Base-by-base conservation (phyloP, 1,140 invertebrate genomes). In the Maniola jurtina region DNA sequence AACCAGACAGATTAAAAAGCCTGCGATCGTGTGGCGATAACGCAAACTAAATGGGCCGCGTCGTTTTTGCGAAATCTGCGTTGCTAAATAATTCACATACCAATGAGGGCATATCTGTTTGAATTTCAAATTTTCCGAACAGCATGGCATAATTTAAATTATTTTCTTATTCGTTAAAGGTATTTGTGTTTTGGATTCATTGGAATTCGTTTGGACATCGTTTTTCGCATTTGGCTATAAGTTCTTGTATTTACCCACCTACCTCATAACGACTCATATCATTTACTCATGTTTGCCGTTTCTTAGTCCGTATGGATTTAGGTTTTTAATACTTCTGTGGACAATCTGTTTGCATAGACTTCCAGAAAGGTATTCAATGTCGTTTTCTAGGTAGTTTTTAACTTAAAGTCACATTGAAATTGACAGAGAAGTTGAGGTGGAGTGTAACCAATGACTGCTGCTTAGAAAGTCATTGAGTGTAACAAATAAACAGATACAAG, bases 11-110 rank as follows among this genome's bases (percentile, higher is more conserved):
- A 81, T 85, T 81, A 81, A 74, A 79, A 80, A 83, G 80, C 83
- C 63, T 75, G 75, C 77, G 84, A 86, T 84, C 80, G 84, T 86
- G 81, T 86, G 77, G 82, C 75, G 83, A 87, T 88, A 87, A 76
- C 73, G 71, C 72, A 84, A 81, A 77, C 75, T 80, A 86, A 83
- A 76, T 76, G 67, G 70, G 62, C 66, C 60, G 61, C 66, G 72
- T 74, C 77, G 76, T 86, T 88, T 85, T 87, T 86, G 76, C 68
- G 58, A 73, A 67, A 76, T 77, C 67, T 71, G 71, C 77, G 76
- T 81, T 71, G 68, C 70, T 75, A 78, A 86, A 84, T 86, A 79
- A 81, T 76, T 79, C 72, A 76, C 75, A 79, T 81, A 69, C 80
- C 77, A 57, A 73, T 75, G 73, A 70, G 76, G 63, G 67, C 70